Evolutionary conservation across 2,888 invertebrate species (phyloP).

Genomic region (Ectemnius cavifrons): DNA sequence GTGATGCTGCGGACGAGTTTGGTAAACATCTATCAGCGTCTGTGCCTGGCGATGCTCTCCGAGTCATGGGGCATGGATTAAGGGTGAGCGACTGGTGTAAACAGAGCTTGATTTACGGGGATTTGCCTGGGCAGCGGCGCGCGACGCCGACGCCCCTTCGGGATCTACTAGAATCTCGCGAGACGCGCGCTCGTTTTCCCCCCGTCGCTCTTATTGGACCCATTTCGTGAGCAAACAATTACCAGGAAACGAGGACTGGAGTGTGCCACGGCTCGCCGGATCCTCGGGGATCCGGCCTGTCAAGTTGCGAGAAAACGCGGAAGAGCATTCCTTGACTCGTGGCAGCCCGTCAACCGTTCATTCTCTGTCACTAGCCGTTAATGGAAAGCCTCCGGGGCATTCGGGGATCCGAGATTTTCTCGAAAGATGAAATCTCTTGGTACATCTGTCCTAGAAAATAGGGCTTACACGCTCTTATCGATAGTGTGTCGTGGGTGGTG

Average conservation of each 20-base stretch:
- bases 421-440: too few relatives aligned
- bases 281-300: too few relatives aligned
- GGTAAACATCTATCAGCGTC: constrained; percentile 48
- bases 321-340: too few relatives aligned
- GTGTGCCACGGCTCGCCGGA: too few relatives aligned
- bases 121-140: constrained; percentile 16
- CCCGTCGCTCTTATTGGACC: constrained; percentile 5
- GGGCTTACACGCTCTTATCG: neutral
- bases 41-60: constrained; percentile 21
- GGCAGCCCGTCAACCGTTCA: too few relatives aligned
- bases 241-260: neutral
- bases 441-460: too few relatives aligned
- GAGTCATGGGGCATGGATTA: constrained; percentile 40
- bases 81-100: constrained; percentile 51
- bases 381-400: too few relatives aligned
- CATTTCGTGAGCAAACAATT: constrained; percentile 45
- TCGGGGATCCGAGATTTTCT: too few relatives aligned
- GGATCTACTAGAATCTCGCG: neutral
- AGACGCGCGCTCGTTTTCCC: neutral
- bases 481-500: neutral
- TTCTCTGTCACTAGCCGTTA: too few relatives aligned
- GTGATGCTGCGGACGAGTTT: constrained; percentile 24
- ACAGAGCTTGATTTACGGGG: constrained; percentile 54
- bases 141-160: neutral
- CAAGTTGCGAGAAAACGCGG: too few relatives aligned